Evolutionary conservation across 2,888 invertebrate genomes (phyloP), one percentile per base, ranked within the genome.

Genomic region (Clistopyga incitator): DNA sequence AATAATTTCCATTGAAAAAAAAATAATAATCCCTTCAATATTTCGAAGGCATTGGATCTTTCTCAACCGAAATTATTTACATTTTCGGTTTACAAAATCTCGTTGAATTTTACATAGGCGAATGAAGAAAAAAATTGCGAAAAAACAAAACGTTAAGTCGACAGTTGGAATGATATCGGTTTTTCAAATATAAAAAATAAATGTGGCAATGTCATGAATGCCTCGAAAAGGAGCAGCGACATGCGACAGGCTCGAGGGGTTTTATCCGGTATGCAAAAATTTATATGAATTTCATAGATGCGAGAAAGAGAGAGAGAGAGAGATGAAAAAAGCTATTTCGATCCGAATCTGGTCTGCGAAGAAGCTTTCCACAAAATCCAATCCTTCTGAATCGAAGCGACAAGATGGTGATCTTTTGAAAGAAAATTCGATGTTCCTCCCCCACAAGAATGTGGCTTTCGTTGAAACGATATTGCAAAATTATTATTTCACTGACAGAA

Each of bases 331-430:
- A 75, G 10, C n/a, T 38, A 38, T 74, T 20, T 20, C 29, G 50
- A 52, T 71, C 18, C 52, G 38, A 54, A 8, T 67, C 65, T n/a
- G 15, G 13, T 67, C 65, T n/a, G 15, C 8, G 3, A n/a, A 42
- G 50, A 61, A 42, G 64, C 6, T 64, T 38, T 64, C 42, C 20
- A 11, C 25, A n/a, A 52, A 70, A 78, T 71, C 71, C 78, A 54
- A 78, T 54, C 70, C 42, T 6, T 20, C 50, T 59, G 18, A n/a
- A 38, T 54, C 34, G 56, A 25, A 18, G 45, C 45, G 42, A n/a
- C 20, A 6, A 56, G n/a, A n/a, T n/a, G n/a, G n/a, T n/a, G n/a
- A n/a, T n/a, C n/a, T n/a, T 4, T 15, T n/a, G 38, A 13, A n/a
- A 15, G 18, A n/a, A 34, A n/a, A n/a, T n/a, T n/a, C n/a, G n/a